Evolutionary conservation across 1,140 invertebrate species (phyloP).

Genomic region (Cardiocondyla obscurior): DNA sequence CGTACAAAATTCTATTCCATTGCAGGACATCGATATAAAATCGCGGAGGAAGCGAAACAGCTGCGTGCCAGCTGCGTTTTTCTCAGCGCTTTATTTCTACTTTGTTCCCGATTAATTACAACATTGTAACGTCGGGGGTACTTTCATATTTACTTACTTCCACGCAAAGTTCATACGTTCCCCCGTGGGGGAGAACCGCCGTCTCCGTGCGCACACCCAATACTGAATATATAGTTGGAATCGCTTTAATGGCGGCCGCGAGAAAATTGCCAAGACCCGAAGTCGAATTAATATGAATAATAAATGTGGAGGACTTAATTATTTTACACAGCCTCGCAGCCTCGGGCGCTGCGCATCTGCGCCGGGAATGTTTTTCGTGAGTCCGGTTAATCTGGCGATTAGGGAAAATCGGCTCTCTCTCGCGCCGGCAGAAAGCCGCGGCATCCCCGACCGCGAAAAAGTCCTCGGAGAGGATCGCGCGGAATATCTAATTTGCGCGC

Average conservation of each 20-base stretch:
- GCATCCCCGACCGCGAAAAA: background rate
- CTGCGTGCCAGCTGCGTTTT: slow-evolving; percentile 52
- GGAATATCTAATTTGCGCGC: slow-evolving; percentile 33
- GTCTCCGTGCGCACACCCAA: background rate
- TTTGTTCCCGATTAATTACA: slow-evolving; percentile 41
- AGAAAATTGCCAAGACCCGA: background rate
- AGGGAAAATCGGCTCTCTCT: slow-evolving; percentile 33
- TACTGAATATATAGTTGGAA: background rate
- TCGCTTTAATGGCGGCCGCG: background rate
- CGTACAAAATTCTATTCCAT: slow-evolving; percentile 8
- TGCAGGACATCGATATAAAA: background rate
- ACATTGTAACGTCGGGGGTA: slow-evolving; percentile 12
- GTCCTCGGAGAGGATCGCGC: background rate
- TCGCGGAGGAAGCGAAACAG: slow-evolving; percentile 42
- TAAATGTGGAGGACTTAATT: background rate
- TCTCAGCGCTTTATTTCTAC: slow-evolving; percentile 27
- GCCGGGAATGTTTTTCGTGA: background rate
- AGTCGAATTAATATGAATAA: background rate
- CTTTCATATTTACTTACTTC: background rate
- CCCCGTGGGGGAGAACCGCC: background rate
- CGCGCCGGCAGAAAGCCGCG: background rate
- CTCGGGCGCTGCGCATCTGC: background rate
- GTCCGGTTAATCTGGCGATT: slow-evolving; percentile 20
- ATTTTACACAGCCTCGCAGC: background rate
- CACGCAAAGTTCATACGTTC: background rate